Evolutionary conservation across 2,888 invertebrate species (phyloP).

Genomic region (Orgyia antiqua): DNA sequence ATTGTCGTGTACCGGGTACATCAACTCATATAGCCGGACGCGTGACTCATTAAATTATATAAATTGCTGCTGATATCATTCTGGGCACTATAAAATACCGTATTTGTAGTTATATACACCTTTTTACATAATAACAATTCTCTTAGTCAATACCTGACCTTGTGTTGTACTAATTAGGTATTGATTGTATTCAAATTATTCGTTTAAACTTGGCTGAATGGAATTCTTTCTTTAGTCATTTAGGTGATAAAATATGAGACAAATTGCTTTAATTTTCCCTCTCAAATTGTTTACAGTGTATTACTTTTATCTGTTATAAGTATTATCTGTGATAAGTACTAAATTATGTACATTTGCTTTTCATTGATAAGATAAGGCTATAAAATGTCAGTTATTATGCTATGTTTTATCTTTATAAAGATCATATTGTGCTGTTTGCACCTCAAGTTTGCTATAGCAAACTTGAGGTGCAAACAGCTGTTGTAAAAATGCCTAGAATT

Average conservation of each 20-base stretch:
- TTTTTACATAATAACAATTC: constrained; percentile 51
- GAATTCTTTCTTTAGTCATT: constrained; percentile 12
- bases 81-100: constrained; percentile 36
- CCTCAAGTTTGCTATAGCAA: too few relatives aligned
- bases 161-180: constrained; percentile 41
- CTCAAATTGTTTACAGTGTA: constrained; percentile 13
- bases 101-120: constrained; percentile 42
- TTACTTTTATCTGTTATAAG: constrained; percentile 10
- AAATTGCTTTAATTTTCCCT: constrained; percentile 7
- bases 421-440: too few relatives aligned
- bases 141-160: constrained; percentile 49
- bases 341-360: constrained; percentile 13
- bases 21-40: constrained; percentile 47
- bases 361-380: constrained; percentile 14
- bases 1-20: constrained; percentile 37
- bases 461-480: too few relatives aligned
- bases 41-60: constrained; percentile 68
- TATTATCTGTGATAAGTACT: constrained; percentile 17
- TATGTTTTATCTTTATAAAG: too few relatives aligned
- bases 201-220: constrained; percentile 20
- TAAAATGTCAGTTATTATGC: too few relatives aligned
- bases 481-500: too few relatives aligned
- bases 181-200: constrained; percentile 48
- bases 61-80: constrained; percentile 68
- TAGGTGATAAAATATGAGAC: constrained; percentile 10